These are phyloP conservation scores for Acropora yongei DNA, from an alignment of 64 coral and sea anemone species.

Conservation along the genomic window DNA sequence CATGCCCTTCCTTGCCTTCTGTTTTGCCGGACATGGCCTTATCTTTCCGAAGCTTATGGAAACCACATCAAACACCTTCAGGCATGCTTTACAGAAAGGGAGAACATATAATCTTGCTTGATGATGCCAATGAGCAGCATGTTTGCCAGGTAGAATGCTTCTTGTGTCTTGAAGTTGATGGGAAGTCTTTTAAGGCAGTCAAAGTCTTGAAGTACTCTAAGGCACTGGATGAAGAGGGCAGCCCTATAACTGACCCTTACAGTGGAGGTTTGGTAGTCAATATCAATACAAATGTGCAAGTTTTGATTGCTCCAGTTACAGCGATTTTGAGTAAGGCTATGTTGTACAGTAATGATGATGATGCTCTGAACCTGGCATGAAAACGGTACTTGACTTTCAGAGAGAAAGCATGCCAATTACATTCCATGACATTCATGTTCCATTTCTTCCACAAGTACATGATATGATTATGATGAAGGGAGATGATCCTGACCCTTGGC, in stretches of 20 bases:
- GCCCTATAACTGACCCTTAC: neutral
- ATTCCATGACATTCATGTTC: neutral
- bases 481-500: constrained; percentile 39
- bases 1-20: neutral
- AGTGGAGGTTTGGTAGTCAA: constrained; percentile 21
- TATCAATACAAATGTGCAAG: neutral
- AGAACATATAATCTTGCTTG: neutral
- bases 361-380: neutral
- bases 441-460: constrained; percentile 9
- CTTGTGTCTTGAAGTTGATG: constrained; percentile 27
- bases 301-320: neutral
- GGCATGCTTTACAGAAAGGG: constrained; percentile 30
- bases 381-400: constrained; percentile 21
- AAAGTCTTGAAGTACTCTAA: neutral
- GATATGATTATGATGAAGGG: constrained; percentile 47
- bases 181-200: neutral
- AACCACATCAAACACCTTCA: neutral
- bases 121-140: neutral
- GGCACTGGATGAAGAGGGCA: constrained; percentile 4
- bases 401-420: constrained; percentile 16
- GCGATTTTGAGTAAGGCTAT: constrained; percentile 22
- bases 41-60: constrained; percentile 1
- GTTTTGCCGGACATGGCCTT: constrained; percentile 7
- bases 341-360: neutral
- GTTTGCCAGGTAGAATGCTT: neutral